Evolutionary conservation across 2,888 invertebrate genomes (phyloP).

Genomic region (Pristionchus entomophagus): DNA sequence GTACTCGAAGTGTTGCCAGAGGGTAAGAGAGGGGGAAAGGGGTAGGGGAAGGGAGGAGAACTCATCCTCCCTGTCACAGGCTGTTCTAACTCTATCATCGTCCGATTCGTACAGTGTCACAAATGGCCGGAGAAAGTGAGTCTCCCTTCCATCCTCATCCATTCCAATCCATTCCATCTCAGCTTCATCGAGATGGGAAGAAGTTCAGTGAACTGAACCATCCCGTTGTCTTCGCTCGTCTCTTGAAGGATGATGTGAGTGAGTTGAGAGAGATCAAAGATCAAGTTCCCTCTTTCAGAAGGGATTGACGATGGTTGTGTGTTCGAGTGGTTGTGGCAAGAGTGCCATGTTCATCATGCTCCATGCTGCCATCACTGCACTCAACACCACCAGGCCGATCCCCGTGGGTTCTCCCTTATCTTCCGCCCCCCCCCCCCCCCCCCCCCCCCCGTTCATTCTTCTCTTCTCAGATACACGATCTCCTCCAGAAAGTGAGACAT

Average conservation of each 20-base stretch:
- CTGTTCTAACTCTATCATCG: constrained; percentile 29
- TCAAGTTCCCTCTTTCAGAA: neutral
- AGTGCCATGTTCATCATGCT: neutral
- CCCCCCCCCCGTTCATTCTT: neutral
- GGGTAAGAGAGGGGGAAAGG: neutral
- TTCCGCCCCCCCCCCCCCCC: neutral
- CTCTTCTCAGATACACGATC: neutral
- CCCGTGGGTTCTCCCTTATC: neutral
- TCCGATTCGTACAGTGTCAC: constrained; percentile 23
- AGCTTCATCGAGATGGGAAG: neutral
- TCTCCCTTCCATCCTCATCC: neutral
- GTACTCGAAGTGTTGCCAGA: constrained; percentile 36
- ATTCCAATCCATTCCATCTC: neutral
- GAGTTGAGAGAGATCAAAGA: neutral
- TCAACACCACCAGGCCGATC: neutral
- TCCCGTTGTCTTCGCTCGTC: neutral
- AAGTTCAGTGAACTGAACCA: neutral
- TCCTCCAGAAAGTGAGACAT: neutral
- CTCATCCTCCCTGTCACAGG: neutral
- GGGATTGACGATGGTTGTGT: neutral
- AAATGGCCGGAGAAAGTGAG: constrained; percentile 7
- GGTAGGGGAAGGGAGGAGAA: no score
- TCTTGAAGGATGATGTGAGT: constrained; percentile 13
- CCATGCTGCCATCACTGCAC: neutral
- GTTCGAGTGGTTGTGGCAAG: neutral